Evolutionary conservation across 2,888 invertebrate genomes (phyloP).

Genomic region (Escarpia spicata): DNA sequence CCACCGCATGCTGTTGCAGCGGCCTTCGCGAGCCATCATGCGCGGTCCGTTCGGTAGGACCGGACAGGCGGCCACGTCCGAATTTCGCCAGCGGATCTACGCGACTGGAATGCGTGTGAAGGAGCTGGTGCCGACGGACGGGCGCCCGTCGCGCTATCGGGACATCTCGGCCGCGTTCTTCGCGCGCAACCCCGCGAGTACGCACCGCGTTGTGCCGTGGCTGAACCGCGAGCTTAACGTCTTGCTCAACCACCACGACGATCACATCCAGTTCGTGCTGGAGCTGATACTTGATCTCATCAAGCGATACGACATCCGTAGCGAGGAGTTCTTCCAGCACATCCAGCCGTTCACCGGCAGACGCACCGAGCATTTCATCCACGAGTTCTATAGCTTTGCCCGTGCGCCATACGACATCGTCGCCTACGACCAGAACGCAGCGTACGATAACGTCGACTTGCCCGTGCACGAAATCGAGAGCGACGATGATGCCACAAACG

Average conservation of each 20-base stretch:
- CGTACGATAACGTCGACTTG: slow-evolving; percentile 51
- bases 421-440: slow-evolving; percentile 69
- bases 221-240: slow-evolving; percentile 85
- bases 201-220: slow-evolving; percentile 87
- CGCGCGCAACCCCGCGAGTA: slow-evolving; percentile 76
- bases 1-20: slow-evolving; percentile 42
- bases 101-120: slow-evolving; percentile 82
- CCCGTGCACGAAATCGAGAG: slow-evolving; percentile 23
- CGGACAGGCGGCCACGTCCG: slow-evolving; percentile 58
- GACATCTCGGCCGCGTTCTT: slow-evolving; percentile 60
- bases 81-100: slow-evolving; percentile 77
- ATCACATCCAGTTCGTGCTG: slow-evolving; percentile 70
- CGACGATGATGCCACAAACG: neutral
- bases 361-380: slow-evolving; percentile 85
- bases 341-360: slow-evolving; percentile 77
- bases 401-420: slow-evolving; percentile 86
- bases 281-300: slow-evolving; percentile 75
- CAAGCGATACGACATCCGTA: slow-evolving; percentile 67
- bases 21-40: slow-evolving; percentile 39
- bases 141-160: slow-evolving; percentile 40
- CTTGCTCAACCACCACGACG: slow-evolving; percentile 69
- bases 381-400: slow-evolving; percentile 88
- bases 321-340: slow-evolving; percentile 75
- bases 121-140: slow-evolving; percentile 72
- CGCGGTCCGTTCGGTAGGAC: slow-evolving; percentile 34